Evolutionary conservation across 30 jellyfish, hydroid and myxozoan species (phyloP).

Genomic region (Aurelia coerulea): DNA sequence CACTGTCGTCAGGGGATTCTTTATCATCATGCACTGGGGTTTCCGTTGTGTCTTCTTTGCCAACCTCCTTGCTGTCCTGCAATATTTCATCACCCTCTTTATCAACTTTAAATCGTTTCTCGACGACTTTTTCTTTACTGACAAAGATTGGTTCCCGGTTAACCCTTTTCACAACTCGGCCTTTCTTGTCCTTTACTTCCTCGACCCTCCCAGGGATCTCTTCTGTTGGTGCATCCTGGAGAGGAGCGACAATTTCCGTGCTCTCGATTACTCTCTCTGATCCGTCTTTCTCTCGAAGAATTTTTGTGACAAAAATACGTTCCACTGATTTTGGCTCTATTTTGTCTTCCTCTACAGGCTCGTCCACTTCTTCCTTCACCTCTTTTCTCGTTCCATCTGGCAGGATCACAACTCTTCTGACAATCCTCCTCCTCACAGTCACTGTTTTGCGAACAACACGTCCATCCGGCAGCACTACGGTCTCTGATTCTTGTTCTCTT

Average conservation of each 20-base stretch:
- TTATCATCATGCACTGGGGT: background rate
- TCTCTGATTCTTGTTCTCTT: background rate
- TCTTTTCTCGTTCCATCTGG: constrained; percentile 82
- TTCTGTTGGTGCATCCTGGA: background rate
- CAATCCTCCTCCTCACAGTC: constrained; percentile 54
- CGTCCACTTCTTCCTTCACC: constrained; percentile 70
- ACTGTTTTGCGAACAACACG: constrained; percentile 40
- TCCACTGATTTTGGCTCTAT: constrained; percentile 2
- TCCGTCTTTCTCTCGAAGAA: constrained; percentile 16
- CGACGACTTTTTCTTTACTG: constrained; percentile 42
- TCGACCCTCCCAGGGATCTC: background rate
- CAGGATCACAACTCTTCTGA: constrained; percentile 53
- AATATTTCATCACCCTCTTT: constrained; percentile 72
- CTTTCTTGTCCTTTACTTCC: background rate
- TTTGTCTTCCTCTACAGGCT: constrained; percentile 6
- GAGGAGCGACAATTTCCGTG: constrained; percentile 10
- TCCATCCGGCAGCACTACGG: constrained; percentile 27
- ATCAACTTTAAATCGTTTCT: constrained; percentile 62
- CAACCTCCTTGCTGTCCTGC: constrained; percentile 19
- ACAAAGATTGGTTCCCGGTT: constrained; percentile 9
- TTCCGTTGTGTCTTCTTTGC: background rate
- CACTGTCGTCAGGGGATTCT: background rate
- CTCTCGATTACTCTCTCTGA: constrained; percentile 21
- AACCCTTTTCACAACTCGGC: background rate
- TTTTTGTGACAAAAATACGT: background rate